Percentiles rank a stretch among this genome's conserved stretches.
These are phyloP conservation scores for Drosophila putrida DNA, from an alignment of 2,888 invertebrate genomes.

Conservation along the genomic window DNA sequence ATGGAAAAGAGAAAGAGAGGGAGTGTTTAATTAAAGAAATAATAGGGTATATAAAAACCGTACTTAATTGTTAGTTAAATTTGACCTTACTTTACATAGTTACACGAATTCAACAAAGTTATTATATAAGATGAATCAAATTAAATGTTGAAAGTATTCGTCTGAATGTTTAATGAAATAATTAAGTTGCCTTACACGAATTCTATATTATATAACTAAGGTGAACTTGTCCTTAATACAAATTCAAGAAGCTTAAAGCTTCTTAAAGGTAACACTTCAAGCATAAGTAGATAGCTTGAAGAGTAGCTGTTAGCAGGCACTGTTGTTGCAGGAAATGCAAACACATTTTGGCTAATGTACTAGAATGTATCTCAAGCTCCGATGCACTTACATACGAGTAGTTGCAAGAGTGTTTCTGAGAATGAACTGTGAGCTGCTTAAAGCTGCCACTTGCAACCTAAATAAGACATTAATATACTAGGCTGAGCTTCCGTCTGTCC, in stretches of 20 bases:
- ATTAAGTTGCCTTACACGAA: too few relatives aligned
- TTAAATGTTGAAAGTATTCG: too few relatives aligned
- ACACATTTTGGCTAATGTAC: slow-evolving; percentile 43
- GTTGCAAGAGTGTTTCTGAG: slow-evolving; percentile 4
- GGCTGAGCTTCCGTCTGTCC: slow-evolving; percentile 53
- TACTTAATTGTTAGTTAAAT: slow-evolving; percentile 6
- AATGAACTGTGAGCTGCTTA: slow-evolving; percentile 28
- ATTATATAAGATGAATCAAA: too few relatives aligned
- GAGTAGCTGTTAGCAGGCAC: slow-evolving; percentile 7
- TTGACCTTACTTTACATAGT: background rate
- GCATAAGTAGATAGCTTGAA: slow-evolving; percentile 6
- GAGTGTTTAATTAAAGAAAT: slow-evolving; percentile 19
- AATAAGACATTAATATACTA: slow-evolving; percentile 76
- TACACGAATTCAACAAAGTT: too few relatives aligned
- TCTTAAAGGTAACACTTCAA: background rate
- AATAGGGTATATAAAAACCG: background rate
- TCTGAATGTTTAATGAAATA: too few relatives aligned
- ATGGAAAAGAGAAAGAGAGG: background rate
- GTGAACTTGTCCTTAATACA: too few relatives aligned
- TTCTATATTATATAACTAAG: too few relatives aligned
- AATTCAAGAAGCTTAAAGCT: slow-evolving; percentile 6
- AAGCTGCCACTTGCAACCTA: slow-evolving; percentile 37
- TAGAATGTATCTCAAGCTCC: slow-evolving; percentile 28
- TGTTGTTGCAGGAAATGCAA: slow-evolving; percentile 47
- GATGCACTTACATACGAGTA: slow-evolving; percentile 16